A percentile compares a stretch with the other conserved stretches of the same genome.
Conservation (phyloP, 2,113 vertebrate species). For the Etia nguti region DNA sequence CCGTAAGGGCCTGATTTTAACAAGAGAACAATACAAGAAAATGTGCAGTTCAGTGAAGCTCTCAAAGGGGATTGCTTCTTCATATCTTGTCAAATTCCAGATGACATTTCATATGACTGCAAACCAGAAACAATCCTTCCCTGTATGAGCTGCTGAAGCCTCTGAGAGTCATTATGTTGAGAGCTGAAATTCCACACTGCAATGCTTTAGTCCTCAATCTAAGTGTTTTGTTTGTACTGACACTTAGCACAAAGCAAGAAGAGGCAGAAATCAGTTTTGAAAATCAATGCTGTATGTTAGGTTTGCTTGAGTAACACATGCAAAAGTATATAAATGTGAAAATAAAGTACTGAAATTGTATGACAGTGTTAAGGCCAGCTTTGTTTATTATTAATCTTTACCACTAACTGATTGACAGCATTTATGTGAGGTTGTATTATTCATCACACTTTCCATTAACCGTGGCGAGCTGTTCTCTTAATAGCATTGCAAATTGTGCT, state of each 20-base stretch:
- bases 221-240: constrained; percentile 60
- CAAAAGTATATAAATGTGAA: background rate
- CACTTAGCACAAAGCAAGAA: constrained; percentile 44
- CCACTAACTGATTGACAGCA: constrained; percentile 44
- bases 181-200: constrained; percentile 61
- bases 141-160: constrained; percentile 55
- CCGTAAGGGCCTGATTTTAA: constrained; percentile 60
- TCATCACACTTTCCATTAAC: constrained; percentile 49
- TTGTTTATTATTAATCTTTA: constrained; percentile 38
- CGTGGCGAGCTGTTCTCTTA: constrained; percentile 35
- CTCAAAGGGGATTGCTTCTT: constrained; percentile 70
- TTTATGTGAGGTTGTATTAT: constrained; percentile 52
- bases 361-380: background rate
- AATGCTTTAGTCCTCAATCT: constrained; percentile 42
- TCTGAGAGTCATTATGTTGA: constrained; percentile 61
- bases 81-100: constrained; percentile 74
- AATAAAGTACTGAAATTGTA: background rate
- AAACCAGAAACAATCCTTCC: constrained; percentile 67
- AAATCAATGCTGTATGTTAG: constrained; percentile 10
- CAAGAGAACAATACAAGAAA: constrained; percentile 67
- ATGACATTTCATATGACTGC: constrained; percentile 74
- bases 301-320: background rate
- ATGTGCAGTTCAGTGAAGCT: constrained; percentile 61
- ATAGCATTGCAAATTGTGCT: constrained; percentile 32
- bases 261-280: constrained; percentile 38